phyloP scores from a whole-genome alignment of 2,113 vertebrate genomes.

The Ptilonorhynchus violaceus region DNA sequence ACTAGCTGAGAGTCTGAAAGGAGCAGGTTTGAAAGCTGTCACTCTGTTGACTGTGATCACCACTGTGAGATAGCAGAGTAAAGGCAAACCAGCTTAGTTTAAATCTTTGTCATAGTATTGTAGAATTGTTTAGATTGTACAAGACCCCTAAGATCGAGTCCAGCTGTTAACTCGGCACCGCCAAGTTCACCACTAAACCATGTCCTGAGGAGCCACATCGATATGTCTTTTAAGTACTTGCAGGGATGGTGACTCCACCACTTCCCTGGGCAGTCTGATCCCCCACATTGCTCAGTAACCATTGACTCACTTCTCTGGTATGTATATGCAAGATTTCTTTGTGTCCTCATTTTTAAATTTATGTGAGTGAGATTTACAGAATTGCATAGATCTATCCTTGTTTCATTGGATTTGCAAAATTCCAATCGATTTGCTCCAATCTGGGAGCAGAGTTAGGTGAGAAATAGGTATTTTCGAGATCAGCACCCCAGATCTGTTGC shows the following conservation, averaged over 20 bases:
- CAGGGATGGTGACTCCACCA: neutral
- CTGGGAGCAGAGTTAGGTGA: neutral
- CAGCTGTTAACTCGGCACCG: no score
- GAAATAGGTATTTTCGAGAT: neutral
- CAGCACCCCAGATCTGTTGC: neutral
- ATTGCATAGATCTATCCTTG: neutral
- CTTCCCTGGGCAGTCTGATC: neutral
- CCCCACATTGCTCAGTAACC: neutral
- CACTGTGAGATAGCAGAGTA: neutral
- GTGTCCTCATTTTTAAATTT: neutral
- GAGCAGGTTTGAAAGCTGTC: neutral
- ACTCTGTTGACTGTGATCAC: neutral
- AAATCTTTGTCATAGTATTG: neutral
- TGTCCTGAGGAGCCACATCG: rapidly evolving
- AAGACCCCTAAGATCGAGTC: neutral
- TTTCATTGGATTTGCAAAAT: neutral
- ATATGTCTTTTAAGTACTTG: rapidly evolving
- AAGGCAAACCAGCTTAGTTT: neutral
- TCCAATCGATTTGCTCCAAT: neutral
- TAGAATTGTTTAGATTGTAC: neutral
- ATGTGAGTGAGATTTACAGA: neutral
- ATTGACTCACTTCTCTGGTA: neutral
- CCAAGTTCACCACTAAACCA: neutral
- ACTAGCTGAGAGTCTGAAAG: neutral
- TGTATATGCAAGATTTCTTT: neutral